Base-by-base conservation (phyloP, 2,113 vertebrate species). In the Myanophis thanlyinensis region DNA sequence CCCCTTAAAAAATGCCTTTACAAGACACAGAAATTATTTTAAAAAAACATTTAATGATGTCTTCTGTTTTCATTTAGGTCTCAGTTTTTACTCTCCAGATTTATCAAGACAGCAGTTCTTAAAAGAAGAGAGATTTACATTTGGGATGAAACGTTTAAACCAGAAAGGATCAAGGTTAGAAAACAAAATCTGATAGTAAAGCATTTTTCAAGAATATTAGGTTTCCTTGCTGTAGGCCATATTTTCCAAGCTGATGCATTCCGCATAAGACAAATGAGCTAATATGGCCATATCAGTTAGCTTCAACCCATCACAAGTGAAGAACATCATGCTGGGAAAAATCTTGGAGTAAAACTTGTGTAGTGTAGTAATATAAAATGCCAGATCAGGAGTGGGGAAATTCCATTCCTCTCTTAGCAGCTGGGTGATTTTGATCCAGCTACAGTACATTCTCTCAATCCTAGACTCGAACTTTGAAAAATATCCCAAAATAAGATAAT, bases 111-210 rank as follows among this genome's bases (percentile, higher is more conserved):
- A 87, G 48, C 30, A 48, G 86, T 44, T 48, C 18, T 40, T 89
- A 91, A 88, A 51, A 1, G 40, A 27, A 89, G 47, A 73, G 89
- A 90, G 11, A 35, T 4, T 7, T 87, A 52, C 22, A 12, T 4
- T 10, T 49, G 30, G 91, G 6, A 91, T 53, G 40, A 94, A 48
- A 49, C 51, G 1, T 0, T 59, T 52, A 80, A 91, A 48, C 27
- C 27, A 51, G 56, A 94, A 91, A 94, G 93, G 49, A 46, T 94
- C 67, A 59, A 94, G 93, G 93, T 94, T n/a, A 92, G 93, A 56
- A 53, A 27, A 54, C 40, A 52, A 47, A 62, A 13, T 1, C 85
- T 46, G 89, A 48, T 20, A 67, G n/a, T 6, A 62, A 53, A 23
- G 35, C 80, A 62, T 52, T 84, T 35, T 13, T 22, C 54, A 49